Evolutionary conservation across 1,140 invertebrate genomes (phyloP), one percentile per base, ranked within the genome.

Genomic region (Halictus rubicundus): DNA sequence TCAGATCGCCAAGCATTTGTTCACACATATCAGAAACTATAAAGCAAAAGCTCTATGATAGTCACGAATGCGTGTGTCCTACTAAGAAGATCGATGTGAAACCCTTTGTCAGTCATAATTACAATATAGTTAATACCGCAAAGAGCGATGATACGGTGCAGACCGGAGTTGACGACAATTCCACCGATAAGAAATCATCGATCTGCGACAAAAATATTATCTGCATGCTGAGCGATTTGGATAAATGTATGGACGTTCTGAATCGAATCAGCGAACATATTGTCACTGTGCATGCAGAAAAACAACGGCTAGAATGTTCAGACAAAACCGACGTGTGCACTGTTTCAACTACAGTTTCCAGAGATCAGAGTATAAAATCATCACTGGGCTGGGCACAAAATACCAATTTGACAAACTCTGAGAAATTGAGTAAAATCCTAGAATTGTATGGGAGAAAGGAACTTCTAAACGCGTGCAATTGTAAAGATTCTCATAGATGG

Each of bases 241-340:
- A 80, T 68, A 82, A 66, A 64, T 79, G 68, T 52, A 82, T 78
- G 82, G 83, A 81, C 52, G 83, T 89, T 73, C 68, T 82, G 19
- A 82, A 83, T 76, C 73, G 61, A 59, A 85, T 85, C 46, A 80
- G 86, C 65, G 86, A 85, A 68, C 52, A 81, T 42, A 81, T 81
- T 54, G 82, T 81, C 49, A 79, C 49, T 19, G 66, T 85, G 19
- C 71, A 82, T 12, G 79, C 80, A 60, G 87, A 78, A 10, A 79
- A 70, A 69, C 69, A 65, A 59, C 57, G 54, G 57, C 6, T 37
- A 25, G 42, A 78, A 52, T 61, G 61, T 69, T 59, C 60, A 37
- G 54, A 73, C 10, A 72, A 83, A n/a, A 52, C 49, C 19, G 83
- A 89, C 6, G n/a, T 63, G n/a, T 82, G 82, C 27, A 54, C 70